Base-by-base conservation (phyloP, 2,797 vertebrate genomes). In the Cirrhinus mrigala region DNA sequence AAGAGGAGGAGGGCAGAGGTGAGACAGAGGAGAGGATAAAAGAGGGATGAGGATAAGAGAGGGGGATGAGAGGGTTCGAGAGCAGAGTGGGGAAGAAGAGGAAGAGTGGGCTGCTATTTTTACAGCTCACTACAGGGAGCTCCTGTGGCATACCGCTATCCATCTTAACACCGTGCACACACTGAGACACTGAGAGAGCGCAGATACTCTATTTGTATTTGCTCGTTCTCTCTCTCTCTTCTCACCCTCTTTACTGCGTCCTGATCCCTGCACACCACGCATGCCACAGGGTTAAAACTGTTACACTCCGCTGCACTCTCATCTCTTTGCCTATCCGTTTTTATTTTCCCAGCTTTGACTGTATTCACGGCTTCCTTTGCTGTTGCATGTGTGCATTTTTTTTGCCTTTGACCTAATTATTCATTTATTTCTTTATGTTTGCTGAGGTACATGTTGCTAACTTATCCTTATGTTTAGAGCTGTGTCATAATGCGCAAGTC, bases 21-120 rank as follows among this genome's bases (percentile, higher is more conserved):
- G 90, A 91, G 89, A 86, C 85, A 87, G 82, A 89, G 87, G 46
- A 93, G 92, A 93, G 88, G 86, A 87, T 78, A 70, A 79, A 88
- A 82, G 66, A 86, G 73, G 87, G 89, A 89, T 87, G 91, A 85
- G 87, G 87, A 76, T 75, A 87, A 81, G 81, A 50, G 81, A 62
- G 82, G 80, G 82, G 85, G 88, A 58, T 85, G 89, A 82, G 86
- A 84, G 85, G 82, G 77, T 85, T 74, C 4, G 76, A 79, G 66
- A 81, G 83, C 73, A 84, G 76, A 74, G 64, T 48, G 50, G 75
- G 86, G 71, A 33, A 83, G 80, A 85, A 86, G 83, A 85, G 85
- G 66, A 87, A 78, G 82, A 87, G 84, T 73, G 79, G 81, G 86
- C 37, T 90, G 83, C 88, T 90, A 85, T 79, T 86, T 83, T 83